Evolutionary conservation across 2,113 vertebrate genomes (phyloP).

Genomic region (Prochilodus magdalenae): DNA sequence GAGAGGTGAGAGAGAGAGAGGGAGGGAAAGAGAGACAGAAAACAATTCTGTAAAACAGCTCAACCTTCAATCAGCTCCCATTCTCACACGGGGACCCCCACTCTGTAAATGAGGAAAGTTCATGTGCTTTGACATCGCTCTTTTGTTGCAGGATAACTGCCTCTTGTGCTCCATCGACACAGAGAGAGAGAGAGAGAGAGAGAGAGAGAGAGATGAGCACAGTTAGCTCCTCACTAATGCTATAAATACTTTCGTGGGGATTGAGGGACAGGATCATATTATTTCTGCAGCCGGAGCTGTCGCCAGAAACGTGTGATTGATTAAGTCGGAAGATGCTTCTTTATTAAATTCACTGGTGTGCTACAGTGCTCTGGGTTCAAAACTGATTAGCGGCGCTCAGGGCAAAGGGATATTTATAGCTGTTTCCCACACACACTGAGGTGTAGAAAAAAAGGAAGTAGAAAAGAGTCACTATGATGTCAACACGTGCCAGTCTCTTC

Average conservation of each 20-base stretch:
- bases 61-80: constrained; percentile 11
- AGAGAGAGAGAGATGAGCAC: not conserved
- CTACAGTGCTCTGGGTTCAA: constrained; percentile 54
- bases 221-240: not conserved
- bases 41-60: not conserved
- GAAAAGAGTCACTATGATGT: not conserved
- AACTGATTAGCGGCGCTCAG: constrained; percentile 53
- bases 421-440: constrained; percentile 33
- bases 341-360: constrained; percentile 64
- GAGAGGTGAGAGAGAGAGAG: constrained; percentile 30
- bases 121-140: not conserved
- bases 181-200: not conserved
- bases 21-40: constrained; percentile 9
- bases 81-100: not conserved
- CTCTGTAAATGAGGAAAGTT: constrained; percentile 22
- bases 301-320: constrained; percentile 67
- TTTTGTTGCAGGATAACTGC: not conserved
- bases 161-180: not conserved
- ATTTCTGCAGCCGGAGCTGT: constrained; percentile 51
- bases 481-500: not conserved
- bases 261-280: constrained; percentile 64
- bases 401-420: constrained; percentile 56
- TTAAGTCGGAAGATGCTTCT: constrained; percentile 65
- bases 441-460: constrained; percentile 21
- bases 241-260: constrained; percentile 26